Conservation (phyloP, 2,888 invertebrate genomes). For the Papilio elwesi region DNA sequence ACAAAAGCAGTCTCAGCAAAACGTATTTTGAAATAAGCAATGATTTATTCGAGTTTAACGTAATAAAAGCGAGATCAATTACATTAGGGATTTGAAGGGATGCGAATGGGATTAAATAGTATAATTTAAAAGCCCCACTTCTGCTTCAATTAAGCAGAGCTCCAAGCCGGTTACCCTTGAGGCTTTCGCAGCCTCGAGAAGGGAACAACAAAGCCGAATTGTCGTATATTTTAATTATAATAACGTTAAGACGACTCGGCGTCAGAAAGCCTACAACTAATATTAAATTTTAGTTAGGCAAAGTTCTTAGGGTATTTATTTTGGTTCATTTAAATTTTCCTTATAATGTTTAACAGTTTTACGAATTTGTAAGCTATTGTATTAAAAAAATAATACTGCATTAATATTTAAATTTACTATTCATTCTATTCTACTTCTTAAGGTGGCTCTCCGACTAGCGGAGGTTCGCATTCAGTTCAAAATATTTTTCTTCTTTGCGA, state of each 20-base stretch:
- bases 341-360: neutral
- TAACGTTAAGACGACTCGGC: conserved; percentile 28
- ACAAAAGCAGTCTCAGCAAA: neutral
- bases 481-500: neutral
- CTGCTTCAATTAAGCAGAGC: conserved; percentile 36
- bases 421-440: too few species aligned
- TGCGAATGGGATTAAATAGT: conserved; percentile 36
- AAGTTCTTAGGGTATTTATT: conserved; percentile 33
- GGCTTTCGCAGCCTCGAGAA: conserved; percentile 35
- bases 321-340: conserved; percentile 9
- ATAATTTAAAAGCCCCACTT: conserved; percentile 39
- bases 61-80: conserved; percentile 35
- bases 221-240: conserved; percentile 40
- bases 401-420: neutral
- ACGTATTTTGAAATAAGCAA: conserved; percentile 15
- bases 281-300: conserved; percentile 37
- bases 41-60: conserved; percentile 13
- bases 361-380: neutral
- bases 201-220: conserved; percentile 38
- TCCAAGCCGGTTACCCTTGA: conserved; percentile 36
- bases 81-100: conserved; percentile 38
- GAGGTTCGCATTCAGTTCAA: too few species aligned
- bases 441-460: too few species aligned
- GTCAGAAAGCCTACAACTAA: conserved; percentile 34
- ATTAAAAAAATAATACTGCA: neutral